Conservation (phyloP, 2,113 vertebrate genomes). For the Callospermophilus lateralis region DNA sequence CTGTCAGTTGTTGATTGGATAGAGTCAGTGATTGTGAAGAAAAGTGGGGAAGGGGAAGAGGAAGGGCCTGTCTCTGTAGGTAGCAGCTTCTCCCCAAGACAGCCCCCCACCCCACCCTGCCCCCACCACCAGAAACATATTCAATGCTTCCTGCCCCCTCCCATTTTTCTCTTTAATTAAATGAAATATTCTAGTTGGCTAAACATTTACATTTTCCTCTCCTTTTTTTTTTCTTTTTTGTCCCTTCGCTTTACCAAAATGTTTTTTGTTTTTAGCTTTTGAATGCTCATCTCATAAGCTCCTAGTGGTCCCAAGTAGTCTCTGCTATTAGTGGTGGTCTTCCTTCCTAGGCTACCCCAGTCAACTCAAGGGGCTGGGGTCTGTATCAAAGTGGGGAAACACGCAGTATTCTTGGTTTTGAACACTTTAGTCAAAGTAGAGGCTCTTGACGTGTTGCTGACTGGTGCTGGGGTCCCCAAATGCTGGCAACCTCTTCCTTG, state of each 20-base stretch:
- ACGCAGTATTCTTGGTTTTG: not conserved
- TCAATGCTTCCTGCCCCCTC: fast-evolving
- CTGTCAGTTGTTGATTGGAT: not conserved
- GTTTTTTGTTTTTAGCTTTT: not conserved
- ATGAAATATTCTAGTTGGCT: not conserved
- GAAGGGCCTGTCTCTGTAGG: not conserved
- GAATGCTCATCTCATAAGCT: not conserved
- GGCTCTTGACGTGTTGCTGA: not conserved
- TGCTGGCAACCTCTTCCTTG: not conserved
- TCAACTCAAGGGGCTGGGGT: not conserved
- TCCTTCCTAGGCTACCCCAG: not conserved
- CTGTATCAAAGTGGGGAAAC: not conserved
- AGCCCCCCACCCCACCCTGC: not conserved
- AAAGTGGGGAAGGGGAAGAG: not conserved
- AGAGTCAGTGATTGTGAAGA: not conserved
- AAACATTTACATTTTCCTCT: not conserved
- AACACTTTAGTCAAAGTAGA: not conserved
- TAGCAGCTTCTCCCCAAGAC: not conserved
- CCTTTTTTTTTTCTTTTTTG: not conserved
- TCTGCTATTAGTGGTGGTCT: not conserved
- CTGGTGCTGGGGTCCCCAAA: not conserved
- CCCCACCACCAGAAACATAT: too few relatives aligned
- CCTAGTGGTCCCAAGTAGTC: not conserved
- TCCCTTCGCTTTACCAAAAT: not conserved
- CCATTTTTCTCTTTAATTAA: not conserved